Conservation (phyloP, 2,113 vertebrate species). For the Excalfactoria chinensis region DNA sequence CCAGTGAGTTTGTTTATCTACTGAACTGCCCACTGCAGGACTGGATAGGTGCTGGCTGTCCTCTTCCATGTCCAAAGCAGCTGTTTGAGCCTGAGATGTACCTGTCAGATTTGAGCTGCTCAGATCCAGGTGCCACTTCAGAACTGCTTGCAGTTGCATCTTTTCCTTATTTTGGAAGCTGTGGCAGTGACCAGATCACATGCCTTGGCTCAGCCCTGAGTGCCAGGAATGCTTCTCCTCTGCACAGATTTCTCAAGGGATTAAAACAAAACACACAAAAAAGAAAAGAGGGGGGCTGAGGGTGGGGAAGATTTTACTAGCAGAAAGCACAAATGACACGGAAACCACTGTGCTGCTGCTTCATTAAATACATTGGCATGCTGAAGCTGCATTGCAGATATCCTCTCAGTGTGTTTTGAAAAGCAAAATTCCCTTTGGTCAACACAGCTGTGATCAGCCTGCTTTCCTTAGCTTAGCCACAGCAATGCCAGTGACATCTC, state of each 20-base stretch:
- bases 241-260: not conserved
- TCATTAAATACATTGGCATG: not conserved
- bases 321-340: fast-evolving
- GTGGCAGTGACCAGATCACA: not conserved
- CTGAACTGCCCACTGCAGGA: fast-evolving
- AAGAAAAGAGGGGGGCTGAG: not conserved
- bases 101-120: not conserved
- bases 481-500: fast-evolving
- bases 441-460: fast-evolving
- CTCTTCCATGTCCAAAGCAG: not conserved
- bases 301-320: not conserved
- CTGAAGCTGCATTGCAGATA: conserved; percentile 42
- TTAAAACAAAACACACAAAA: not conserved
- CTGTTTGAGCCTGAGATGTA: fast-evolving
- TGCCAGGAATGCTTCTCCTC: fast-evolving
- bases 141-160: fast-evolving
- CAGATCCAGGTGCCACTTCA: fast-evolving
- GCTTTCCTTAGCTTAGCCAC: not conserved
- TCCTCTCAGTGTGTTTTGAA: not conserved
- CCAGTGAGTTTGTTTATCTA: not conserved
- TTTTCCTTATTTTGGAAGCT: not conserved
- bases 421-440: not conserved
- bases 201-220: not conserved
- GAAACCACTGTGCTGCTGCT: not conserved
- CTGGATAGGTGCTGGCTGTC: not conserved